Evolutionary conservation across 2,797 vertebrate genomes (phyloP), one percentile per base, ranked within the genome.

Genomic region (Chanos chanos): DNA sequence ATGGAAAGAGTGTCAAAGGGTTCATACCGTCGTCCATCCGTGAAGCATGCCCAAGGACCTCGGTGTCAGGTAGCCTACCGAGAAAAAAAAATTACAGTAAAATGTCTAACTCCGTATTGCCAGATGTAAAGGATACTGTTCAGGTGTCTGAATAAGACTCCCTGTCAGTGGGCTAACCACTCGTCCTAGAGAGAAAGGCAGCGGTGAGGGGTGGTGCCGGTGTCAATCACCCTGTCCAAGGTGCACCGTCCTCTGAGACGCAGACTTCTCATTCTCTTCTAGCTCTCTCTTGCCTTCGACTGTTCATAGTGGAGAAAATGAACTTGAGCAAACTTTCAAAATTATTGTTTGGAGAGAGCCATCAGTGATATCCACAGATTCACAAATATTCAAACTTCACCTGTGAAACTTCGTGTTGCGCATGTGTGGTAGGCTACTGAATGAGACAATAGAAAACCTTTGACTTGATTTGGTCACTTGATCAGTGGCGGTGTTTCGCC

Each of bases 21-120:
- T 56, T 31, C 51, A 45, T 50, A 60, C 70, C 49, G 60, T 36
- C 64, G 69, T 66, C 66, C 65, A 66, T 24, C 66, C 52, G 72
- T 66, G 57, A 70, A 69, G 60, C 68, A 61, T 56, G 55, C 61
- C 47, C 58, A 31, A 68, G 44, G 52, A 49, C 30, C 44, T 36
- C 59, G 19, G 27, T 44, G 39, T 57, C 53, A 54, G 39, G 51
- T 27, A 39, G 50, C 37, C 53, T 68, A 59, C 44, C 25, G 8
- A 25, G 45, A 55, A 61, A 55, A 34, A 44, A 54, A 24, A 47
- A 45, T 18, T 30, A 53, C 33, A 45, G 33, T 25, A 15, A 50
- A 56, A 47, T 58, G 50, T 15, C 47, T 43, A 30, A 43, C 37
- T 36, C 21, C 21, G 5, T n/a, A n/a, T n/a, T n/a, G n/a, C n/a